Base-by-base conservation (phyloP, 2,797 vertebrate species). In the Pipistrellus nathusii region DNA sequence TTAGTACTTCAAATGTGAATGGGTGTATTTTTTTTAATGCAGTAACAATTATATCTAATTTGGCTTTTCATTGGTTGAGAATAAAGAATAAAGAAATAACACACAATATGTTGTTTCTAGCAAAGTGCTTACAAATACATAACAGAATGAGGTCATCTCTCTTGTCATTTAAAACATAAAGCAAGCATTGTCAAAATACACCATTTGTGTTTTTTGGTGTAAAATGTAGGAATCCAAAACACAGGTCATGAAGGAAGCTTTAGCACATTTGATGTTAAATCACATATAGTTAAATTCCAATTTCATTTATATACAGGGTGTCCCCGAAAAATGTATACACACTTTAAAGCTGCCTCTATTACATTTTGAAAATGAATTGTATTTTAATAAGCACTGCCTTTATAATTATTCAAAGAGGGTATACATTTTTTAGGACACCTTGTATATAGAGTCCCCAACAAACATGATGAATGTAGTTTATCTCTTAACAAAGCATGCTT, bases 401-500 rank as follows among this genome's bases (percentile, higher is more conserved):
- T 25, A 57, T 57, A 57, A 57, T 57, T 57, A 25, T 57, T 57
- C 55, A 57, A 57, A 57, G 23, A 25, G 21, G 25, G 55, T 57
- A 57, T 57, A 57, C 55, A 25, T 57, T 57, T 57, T 57, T 57
- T 57, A 21, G 55, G 27, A 62, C 5, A 62, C 57, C 25, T 62
- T 62, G 12, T 62, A 46, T 73, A 92, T 69, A 88, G 69, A 55
- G 73, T 83, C 27, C 35, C 78, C 64, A 80, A 84, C 25, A 82
- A 94, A 88, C 35, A 80, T 30, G 64, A 72, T 32, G 64, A 27
- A 73, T 85, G 75, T 57, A 81, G 92, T 93, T 91, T 94, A 77
- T 93, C 86, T 94, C 35, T 94, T 80, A 81, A 82, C 41, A 96
- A 94, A 93, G 38, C 78, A 93, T 68, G 85, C 27, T 93, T 95